Percentiles rank a stretch among this genome's conserved stretches.
phyloP scores from a whole-genome alignment of 2,888 invertebrate species.

The Melolontha melolontha region DNA sequence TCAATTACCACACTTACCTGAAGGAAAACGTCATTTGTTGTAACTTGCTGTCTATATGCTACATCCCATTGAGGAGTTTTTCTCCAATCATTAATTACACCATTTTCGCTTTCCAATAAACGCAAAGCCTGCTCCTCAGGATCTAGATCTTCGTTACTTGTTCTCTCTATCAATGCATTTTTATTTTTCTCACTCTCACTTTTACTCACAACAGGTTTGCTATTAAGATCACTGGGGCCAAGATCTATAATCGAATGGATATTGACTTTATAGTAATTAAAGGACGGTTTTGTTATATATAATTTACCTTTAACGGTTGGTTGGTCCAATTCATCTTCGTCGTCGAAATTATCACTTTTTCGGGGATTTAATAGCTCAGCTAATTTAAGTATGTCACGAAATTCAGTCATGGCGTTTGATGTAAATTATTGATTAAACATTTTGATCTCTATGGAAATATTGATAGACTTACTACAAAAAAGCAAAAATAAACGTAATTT shows the following conservation, averaged over 20 bases:
- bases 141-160: conserved; percentile 25
- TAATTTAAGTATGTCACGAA: conserved; percentile 58
- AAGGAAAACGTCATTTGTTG: conserved; percentile 87
- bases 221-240: conserved; percentile 2
- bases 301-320: conserved; percentile 43
- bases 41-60: conserved; percentile 86
- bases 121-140: conserved; percentile 36
- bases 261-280: not conserved
- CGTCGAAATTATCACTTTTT: conserved; percentile 56
- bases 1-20: conserved; percentile 68
- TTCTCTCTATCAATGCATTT: not conserved
- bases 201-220: conserved; percentile 54
- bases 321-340: conserved; percentile 56
- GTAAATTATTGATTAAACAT: too few species aligned
- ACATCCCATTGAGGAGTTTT: conserved; percentile 81
- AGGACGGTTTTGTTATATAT: not conserved
- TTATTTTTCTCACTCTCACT: conserved; percentile 53
- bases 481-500: too few species aligned
- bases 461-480: too few species aligned
- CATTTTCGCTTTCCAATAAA: conserved; percentile 36
- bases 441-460: too few species aligned
- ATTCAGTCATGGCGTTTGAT: too few species aligned
- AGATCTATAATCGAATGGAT: conserved; percentile 4
- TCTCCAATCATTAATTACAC: conserved; percentile 69
- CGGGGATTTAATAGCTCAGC: conserved; percentile 59